Conservation (phyloP, 2,113 vertebrate genomes). For the Heterochromis multidens region DNA sequence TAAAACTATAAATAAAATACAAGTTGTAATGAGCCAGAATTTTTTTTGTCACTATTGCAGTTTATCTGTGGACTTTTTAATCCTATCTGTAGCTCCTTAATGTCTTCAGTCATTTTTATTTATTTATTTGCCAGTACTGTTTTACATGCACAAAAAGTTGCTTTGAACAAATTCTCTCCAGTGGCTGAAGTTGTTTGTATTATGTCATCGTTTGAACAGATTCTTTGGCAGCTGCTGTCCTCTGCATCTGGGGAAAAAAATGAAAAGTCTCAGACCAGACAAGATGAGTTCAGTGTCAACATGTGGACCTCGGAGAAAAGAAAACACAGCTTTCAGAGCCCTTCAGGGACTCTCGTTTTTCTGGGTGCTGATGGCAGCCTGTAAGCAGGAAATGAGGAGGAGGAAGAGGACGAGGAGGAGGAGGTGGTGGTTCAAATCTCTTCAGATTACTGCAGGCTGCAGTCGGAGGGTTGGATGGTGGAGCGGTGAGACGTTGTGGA, state of each 20-base stretch:
- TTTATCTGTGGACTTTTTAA: background rate
- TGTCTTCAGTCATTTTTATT: background rate
- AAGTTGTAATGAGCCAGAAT: background rate
- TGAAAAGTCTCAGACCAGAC: background rate
- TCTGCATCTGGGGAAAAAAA: background rate
- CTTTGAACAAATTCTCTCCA: background rate
- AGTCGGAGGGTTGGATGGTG: constrained; percentile 1
- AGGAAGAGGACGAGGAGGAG: background rate
- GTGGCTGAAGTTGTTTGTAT: background rate
- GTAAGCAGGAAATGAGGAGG: constrained; percentile 7
- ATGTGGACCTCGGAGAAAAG: background rate
- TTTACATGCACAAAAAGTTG: background rate
- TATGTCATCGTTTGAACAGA: background rate
- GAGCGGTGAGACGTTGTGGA: background rate
- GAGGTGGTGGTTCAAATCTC: background rate
- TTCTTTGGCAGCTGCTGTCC: background rate
- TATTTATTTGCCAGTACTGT: background rate
- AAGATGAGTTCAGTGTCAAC: background rate
- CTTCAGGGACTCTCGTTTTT: background rate
- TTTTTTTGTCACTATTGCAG: background rate
- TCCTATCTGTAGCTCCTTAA: background rate
- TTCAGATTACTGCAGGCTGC: background rate
- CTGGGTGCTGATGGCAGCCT: background rate
- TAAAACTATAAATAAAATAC: background rate
- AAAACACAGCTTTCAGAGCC: background rate